A percentile compares a stretch with the other conserved stretches of the same genome.
phyloP scores from a whole-genome alignment of 2,888 invertebrate species.

The Leptinotarsa peninsularis region DNA sequence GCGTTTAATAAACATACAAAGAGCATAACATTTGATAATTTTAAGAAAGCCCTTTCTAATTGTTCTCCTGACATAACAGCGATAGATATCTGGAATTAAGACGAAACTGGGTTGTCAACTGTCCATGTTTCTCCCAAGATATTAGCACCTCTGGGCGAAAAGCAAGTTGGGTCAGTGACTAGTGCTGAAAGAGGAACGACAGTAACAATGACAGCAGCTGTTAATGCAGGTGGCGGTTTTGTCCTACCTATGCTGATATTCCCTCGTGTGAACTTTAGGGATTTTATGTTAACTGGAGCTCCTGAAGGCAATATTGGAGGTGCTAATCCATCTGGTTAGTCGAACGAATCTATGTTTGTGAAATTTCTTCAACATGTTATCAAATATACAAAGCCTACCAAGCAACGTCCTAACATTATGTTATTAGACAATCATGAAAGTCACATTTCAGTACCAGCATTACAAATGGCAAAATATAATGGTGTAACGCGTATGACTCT shows the following conservation, averaged over 20 bases:
- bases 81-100: background rate
- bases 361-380: background rate
- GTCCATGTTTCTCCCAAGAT: background rate
- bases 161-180: background rate
- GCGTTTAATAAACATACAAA: background rate
- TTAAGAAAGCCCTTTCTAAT: background rate
- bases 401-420: background rate
- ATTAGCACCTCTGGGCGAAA: background rate
- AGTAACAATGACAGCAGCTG: background rate
- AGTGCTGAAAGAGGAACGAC: background rate
- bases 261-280: background rate
- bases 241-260: background rate
- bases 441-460: background rate
- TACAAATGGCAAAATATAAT: background rate
- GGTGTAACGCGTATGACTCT: no score
- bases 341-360: constrained; percentile 6
- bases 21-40: background rate
- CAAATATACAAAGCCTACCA: background rate
- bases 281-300: background rate
- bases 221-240: background rate
- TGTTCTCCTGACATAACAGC: no score
- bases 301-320: background rate
- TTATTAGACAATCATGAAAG: constrained; percentile 20
- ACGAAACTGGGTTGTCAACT: constrained; percentile 3
- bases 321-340: background rate